A percentile compares a stretch with the other conserved stretches of the same genome.
These are phyloP conservation scores for Malacoctenus gilli DNA, from an alignment of 2,797 vertebrate genomes.

Conservation along the genomic window DNA sequence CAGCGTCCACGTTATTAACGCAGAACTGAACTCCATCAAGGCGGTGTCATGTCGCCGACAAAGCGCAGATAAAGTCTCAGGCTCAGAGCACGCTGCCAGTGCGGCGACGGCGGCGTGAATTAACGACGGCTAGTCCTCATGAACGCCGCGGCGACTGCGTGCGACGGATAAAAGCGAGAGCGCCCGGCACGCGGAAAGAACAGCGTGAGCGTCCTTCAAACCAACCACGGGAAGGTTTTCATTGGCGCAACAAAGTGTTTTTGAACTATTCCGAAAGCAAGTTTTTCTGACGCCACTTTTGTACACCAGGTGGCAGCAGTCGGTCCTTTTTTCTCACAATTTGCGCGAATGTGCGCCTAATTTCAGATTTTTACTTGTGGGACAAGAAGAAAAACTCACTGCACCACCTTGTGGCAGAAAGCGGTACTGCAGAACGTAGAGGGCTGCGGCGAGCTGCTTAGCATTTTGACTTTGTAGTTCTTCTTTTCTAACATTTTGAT, in stretches of 20 bases:
- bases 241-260: slow-evolving; percentile 10
- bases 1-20: slow-evolving; percentile 19
- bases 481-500: too few relatives aligned
- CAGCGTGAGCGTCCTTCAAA: not conserved
- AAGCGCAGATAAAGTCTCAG: slow-evolving; percentile 1
- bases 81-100: slow-evolving; percentile 14
- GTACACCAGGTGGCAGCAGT: too few relatives aligned
- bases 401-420: too few relatives aligned
- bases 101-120: slow-evolving; percentile 5
- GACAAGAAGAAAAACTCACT: too few relatives aligned
- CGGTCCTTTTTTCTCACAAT: too few relatives aligned
- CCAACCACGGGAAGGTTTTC: not conserved
- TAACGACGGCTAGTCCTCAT: slow-evolving; percentile 13
- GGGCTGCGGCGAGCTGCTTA: too few relatives aligned
- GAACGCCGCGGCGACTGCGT: slow-evolving; percentile 14
- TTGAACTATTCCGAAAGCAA: slow-evolving; percentile 5
- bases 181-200: not conserved
- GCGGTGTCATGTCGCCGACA: slow-evolving; percentile 19
- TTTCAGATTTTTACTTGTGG: too few relatives aligned
- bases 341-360: too few relatives aligned
- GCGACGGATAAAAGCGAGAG: slow-evolving; percentile 5
- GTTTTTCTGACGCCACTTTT: too few relatives aligned
- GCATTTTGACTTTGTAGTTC: too few relatives aligned
- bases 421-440: too few relatives aligned
- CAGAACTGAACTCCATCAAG: slow-evolving; percentile 27